Percentiles rank a stretch among this genome's conserved stretches.
phyloP scores from a whole-genome alignment of 1,140 invertebrate species.

The Harlomillsia oculata region DNA sequence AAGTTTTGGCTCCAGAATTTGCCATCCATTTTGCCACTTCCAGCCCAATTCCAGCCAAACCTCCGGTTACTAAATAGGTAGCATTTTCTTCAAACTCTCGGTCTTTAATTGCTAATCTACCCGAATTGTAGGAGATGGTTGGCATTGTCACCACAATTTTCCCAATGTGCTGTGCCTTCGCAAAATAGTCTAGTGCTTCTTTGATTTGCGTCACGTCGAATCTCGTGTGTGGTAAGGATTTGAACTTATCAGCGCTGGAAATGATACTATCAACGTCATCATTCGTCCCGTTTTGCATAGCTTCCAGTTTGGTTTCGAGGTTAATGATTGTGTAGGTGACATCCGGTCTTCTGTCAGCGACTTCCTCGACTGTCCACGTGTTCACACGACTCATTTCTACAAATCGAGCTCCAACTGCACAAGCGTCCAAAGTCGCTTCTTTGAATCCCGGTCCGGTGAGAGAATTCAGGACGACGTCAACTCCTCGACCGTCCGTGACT shows the following conservation, averaged over 20 bases:
- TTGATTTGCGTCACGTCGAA: constrained; percentile 3
- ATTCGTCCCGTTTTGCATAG: neutral
- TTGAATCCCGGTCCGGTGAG: constrained; percentile 25
- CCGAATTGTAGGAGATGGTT: neutral
- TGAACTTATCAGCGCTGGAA: neutral
- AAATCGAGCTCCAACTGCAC: constrained; percentile 12
- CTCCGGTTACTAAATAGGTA: constrained; percentile 17
- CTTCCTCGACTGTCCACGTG: constrained; percentile 21
- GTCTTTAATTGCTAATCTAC: neutral
- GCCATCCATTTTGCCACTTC: constrained; percentile 23
- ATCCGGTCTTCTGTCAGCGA: constrained; percentile 10
- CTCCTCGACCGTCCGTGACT: constrained; percentile 10
- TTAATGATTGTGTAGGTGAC: constrained; percentile 8
- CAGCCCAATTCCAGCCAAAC: constrained; percentile 19
- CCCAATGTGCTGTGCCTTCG: constrained; percentile 3
- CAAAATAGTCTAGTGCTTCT: constrained; percentile 4
- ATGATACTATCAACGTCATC: neutral
- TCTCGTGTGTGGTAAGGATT: neutral
- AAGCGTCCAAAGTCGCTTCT: constrained; percentile 16
- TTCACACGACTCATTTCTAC: constrained; percentile 26
- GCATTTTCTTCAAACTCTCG: neutral
- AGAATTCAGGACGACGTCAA: constrained; percentile 21
- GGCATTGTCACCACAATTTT: constrained; percentile 4
- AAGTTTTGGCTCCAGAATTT: constrained; percentile 7
- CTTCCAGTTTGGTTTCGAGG: neutral